Conservation (phyloP, 2,888 invertebrate species). For the Drosophila buzzatii region DNA sequence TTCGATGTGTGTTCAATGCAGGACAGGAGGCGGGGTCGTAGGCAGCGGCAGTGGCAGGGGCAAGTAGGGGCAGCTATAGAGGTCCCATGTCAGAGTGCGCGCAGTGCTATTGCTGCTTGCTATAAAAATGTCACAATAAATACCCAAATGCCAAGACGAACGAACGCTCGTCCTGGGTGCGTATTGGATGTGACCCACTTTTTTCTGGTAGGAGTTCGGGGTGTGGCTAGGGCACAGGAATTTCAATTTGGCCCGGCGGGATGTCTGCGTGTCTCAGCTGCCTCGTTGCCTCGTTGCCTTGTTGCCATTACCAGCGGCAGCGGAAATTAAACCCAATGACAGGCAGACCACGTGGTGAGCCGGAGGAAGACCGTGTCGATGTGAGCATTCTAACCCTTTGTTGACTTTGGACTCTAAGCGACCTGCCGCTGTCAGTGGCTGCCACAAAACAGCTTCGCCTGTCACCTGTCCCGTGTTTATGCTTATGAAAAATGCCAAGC, state of each 20-base stretch:
- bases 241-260: conserved; percentile 64
- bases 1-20: conserved; percentile 59
- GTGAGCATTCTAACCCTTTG: conserved; percentile 68
- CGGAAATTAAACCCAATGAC: conserved; percentile 78
- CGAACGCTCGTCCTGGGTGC: conserved; percentile 41
- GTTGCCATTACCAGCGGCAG: conserved; percentile 61
- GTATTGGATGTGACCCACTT: conserved; percentile 55
- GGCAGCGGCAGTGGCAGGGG: conserved; percentile 3
- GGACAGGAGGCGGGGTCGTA: background rate
- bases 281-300: conserved; percentile 24
- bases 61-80: background rate
- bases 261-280: conserved; percentile 49
- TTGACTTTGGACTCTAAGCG: conserved; percentile 43
- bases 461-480: conserved; percentile 64
- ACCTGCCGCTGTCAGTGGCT: conserved; percentile 46
- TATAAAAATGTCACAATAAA: conserved; percentile 79
- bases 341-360: conserved; percentile 63
- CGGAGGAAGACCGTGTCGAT: conserved; percentile 46
- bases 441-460: conserved; percentile 45
- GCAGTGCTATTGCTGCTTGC: conserved; percentile 38
- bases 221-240: conserved; percentile 44
- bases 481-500: conserved; percentile 67
- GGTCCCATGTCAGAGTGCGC: conserved; percentile 29
- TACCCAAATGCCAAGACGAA: conserved; percentile 72
- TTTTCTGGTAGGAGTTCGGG: background rate